A percentile compares a stretch with the other conserved stretches of the same genome.
phyloP scores from a whole-genome alignment of 2,888 invertebrate genomes.

The Carpatolechia fugitivella region DNA sequence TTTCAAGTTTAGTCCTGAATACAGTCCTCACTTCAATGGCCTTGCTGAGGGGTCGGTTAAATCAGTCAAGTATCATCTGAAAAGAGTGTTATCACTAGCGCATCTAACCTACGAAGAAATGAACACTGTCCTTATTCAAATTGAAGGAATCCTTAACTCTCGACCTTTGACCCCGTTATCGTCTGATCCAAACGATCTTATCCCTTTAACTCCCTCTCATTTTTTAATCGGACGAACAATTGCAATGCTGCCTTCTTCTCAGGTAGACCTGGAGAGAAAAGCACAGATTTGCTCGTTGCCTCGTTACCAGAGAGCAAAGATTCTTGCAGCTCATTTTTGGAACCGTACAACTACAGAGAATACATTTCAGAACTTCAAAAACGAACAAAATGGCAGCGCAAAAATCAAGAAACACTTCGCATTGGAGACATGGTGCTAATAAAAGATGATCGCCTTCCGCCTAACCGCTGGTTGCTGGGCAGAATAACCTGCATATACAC shows the following conservation, averaged over 20 bases:
- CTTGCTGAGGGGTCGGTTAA: slow-evolving; percentile 9
- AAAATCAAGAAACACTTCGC: neutral
- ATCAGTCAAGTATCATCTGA: slow-evolving; percentile 13
- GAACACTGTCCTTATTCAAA: slow-evolving; percentile 3
- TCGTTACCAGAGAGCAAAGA: slow-evolving; percentile 17
- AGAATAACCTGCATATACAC: slow-evolving; percentile 11
- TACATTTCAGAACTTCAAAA: slow-evolving; percentile 23
- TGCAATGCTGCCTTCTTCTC: neutral
- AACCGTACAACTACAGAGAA: slow-evolving; percentile 18
- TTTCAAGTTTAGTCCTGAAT: slow-evolving; percentile 3
- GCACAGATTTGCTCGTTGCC: neutral
- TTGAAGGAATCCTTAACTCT: slow-evolving; percentile 10
- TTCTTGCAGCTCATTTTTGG: slow-evolving; percentile 21
- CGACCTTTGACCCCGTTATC: slow-evolving; percentile 9
- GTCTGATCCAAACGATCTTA: slow-evolving; percentile 8
- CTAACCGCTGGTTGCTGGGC: slow-evolving; percentile 16
- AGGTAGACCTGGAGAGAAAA: neutral
- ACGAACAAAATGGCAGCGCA: slow-evolving; percentile 19
- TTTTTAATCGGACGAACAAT: slow-evolving; percentile 1
- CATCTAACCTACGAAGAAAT: slow-evolving; percentile 14
- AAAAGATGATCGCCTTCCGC: slow-evolving; percentile 10
- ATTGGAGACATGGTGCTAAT: slow-evolving; percentile 12
- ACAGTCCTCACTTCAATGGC: slow-evolving; percentile 9
- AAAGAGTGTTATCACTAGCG: slow-evolving; percentile 1
- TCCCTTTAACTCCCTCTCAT: neutral